Conservation (phyloP, 2,888 invertebrate species). For the Entomobrya multifasciata region DNA sequence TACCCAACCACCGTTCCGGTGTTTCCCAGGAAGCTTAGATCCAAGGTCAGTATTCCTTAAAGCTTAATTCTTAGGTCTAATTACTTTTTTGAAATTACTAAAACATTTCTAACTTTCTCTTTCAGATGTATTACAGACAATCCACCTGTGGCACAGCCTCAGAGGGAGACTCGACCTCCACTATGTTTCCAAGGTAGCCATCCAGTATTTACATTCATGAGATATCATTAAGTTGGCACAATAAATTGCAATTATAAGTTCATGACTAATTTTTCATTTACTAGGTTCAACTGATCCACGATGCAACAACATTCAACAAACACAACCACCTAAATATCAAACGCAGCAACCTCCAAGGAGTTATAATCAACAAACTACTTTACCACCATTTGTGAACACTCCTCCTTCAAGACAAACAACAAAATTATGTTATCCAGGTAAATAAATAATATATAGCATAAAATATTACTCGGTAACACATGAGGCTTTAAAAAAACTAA, state of each 20-base stretch:
- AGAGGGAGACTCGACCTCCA: conserved; percentile 9
- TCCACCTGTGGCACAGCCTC: background rate
- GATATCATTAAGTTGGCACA: no score
- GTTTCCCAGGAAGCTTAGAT: conserved; percentile 41
- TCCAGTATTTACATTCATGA: no score
- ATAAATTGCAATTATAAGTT: no score
- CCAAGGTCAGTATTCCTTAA: conserved; percentile 17
- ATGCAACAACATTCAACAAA: conserved; percentile 4
- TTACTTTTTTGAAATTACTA: no score
- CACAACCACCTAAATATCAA: background rate
- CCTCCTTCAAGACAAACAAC: background rate
- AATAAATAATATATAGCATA: no score
- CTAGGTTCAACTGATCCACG: conserved; percentile 32
- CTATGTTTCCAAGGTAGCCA: background rate
- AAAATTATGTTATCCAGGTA: conserved; percentile 65
- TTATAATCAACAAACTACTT: conserved; percentile 80
- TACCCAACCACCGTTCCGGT: background rate
- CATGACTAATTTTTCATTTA: no score
- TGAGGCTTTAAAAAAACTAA: no score
- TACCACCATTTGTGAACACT: conserved; percentile 12
- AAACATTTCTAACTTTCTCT: no score
- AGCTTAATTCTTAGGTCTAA: background rate
- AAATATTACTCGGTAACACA: no score
- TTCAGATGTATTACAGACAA: conserved; percentile 33
- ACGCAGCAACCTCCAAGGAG: conserved; percentile 59